A percentile compares a stretch with the other conserved stretches of the same genome.
These are phyloP conservation scores for Mastomys coucha DNA, from an alignment of 2,113 vertebrate genomes.

Conservation along the genomic window DNA sequence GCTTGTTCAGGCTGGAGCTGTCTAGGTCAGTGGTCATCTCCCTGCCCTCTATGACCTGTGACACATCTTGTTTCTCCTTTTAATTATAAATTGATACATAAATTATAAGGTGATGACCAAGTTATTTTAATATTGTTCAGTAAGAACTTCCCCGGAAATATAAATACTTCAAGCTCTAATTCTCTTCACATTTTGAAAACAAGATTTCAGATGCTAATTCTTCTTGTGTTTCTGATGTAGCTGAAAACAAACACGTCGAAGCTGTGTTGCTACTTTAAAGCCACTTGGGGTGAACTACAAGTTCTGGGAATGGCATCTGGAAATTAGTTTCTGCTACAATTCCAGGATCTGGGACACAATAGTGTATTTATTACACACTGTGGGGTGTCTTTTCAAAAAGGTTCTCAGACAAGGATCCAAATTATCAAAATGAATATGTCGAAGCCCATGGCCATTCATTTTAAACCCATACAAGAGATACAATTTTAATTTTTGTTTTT, in stretches of 20 bases:
- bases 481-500: no score
- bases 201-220: conserved; percentile 49
- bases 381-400: background rate
- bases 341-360: conserved; percentile 52
- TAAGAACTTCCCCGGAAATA: conserved; percentile 48
- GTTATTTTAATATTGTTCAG: conserved; percentile 45
- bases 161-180: conserved; percentile 31
- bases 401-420: background rate
- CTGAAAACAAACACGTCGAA: conserved; percentile 60
- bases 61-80: background rate
- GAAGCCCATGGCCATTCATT: background rate
- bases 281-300: conserved; percentile 64
- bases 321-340: conserved; percentile 63
- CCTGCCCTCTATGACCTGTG: background rate
- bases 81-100: background rate
- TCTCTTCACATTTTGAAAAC: conserved; percentile 52
- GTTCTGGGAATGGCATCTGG: conserved; percentile 68
- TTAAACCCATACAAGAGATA: background rate
- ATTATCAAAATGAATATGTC: background rate
- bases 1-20: background rate
- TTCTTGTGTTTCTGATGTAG: conserved; percentile 46
- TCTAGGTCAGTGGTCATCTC: background rate
- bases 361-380: conserved; percentile 21
- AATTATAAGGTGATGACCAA: conserved; percentile 55
- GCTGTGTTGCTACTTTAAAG: conserved; percentile 52